phyloP scores from a whole-genome alignment of 2,888 invertebrate species.

The Pristionchus arcanus region DNA sequence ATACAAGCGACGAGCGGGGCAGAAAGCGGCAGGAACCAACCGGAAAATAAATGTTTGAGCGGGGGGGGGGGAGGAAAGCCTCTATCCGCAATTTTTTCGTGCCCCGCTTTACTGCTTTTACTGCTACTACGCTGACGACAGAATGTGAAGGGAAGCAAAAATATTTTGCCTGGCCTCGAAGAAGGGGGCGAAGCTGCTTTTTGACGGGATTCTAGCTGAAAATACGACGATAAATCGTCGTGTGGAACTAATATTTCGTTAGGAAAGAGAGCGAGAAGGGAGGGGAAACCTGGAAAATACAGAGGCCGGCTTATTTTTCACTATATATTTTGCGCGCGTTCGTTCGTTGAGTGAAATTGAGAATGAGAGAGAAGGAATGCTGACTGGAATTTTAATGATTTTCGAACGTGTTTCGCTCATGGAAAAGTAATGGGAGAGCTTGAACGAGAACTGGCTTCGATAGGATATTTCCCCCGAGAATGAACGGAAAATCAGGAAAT shows the following conservation, averaged over 20 bases:
- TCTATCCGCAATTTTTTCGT: not conserved
- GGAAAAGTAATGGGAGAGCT: conserved; percentile 1
- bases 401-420: conserved; percentile 7
- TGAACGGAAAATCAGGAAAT: too few relatives aligned
- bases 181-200: not conserved
- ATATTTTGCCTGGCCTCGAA: conserved; percentile 2
- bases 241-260: not conserved
- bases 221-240: conserved; percentile 24
- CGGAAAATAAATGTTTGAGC: conserved; percentile 44
- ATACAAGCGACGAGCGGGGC: not conserved
- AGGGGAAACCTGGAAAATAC: conserved; percentile 24
- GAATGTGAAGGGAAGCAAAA: not conserved
- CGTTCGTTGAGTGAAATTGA: conserved; percentile 1
- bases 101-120: conserved; percentile 11
- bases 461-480: too few relatives aligned
- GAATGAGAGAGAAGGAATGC: not conserved
- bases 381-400: conserved; percentile 8
- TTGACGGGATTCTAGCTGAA: not conserved
- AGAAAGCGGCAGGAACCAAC: not conserved
- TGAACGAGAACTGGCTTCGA: not conserved
- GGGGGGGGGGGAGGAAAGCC: not conserved
- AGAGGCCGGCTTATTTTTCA: conserved; percentile 6
- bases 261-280: not conserved
- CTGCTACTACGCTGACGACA: not conserved
- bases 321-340: not conserved